These are phyloP conservation scores for Caenorhabditis brenneri DNA, from an alignment of 1,140 invertebrate species.

Conservation along the genomic window DNA sequence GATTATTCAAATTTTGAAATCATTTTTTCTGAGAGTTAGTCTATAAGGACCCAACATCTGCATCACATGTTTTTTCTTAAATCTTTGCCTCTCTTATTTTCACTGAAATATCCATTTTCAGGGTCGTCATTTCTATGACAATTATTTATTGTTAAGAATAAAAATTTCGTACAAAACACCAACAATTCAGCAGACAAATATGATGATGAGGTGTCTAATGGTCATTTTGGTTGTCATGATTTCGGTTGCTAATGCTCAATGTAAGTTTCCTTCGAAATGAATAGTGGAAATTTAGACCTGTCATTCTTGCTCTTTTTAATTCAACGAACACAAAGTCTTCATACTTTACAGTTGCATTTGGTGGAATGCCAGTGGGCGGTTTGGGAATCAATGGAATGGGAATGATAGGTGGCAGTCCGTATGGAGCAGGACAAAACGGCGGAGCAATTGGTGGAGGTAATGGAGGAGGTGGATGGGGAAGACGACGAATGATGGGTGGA, in stretches of 20 bases:
- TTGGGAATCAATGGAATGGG: not conserved
- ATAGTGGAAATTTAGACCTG: no score
- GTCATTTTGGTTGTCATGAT: not conserved
- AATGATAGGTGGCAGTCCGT: not conserved
- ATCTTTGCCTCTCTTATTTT: no score
- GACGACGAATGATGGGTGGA: constrained; percentile 33
- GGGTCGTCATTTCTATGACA: no score
- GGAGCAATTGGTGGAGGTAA: not conserved
- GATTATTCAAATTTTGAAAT: not conserved
- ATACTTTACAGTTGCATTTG: not conserved
- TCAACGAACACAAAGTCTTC: not conserved
- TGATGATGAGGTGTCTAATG: not conserved
- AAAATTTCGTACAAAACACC: not conserved
- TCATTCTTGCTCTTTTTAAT: no score
- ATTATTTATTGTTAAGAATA: no score
- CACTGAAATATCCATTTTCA: no score
- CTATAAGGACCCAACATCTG: not conserved
- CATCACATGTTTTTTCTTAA: no score
- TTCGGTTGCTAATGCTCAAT: not conserved
- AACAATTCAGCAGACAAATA: not conserved
- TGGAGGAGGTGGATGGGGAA: not conserved
- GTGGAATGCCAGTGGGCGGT: constrained; percentile 7
- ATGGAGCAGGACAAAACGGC: not conserved
- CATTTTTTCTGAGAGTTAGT: no score
- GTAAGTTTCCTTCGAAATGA: not conserved